Evolutionary conservation across 1,140 invertebrate species (phyloP).

Genomic region (Contarinia nasturtii): DNA sequence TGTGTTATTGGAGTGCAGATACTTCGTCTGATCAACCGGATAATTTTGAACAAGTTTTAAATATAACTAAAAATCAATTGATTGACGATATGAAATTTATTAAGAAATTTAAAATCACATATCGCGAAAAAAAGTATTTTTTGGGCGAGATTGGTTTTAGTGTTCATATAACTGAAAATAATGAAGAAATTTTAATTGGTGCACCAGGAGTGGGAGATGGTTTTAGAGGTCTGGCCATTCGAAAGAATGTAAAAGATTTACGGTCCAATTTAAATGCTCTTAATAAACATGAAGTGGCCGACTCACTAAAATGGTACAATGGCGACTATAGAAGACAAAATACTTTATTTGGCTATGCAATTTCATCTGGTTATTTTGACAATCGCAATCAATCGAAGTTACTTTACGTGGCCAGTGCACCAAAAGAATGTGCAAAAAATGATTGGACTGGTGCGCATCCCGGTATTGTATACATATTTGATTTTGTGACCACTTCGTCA

Average conservation of each 20-base stretch:
- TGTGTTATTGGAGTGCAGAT: conserved; percentile 12
- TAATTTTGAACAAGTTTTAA: neutral
- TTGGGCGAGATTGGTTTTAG: conserved; percentile 25
- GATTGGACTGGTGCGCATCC: no score
- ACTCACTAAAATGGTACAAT: neutral
- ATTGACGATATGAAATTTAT: neutral
- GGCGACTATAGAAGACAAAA: no score
- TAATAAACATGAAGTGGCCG: neutral
- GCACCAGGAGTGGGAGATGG: conserved; percentile 34
- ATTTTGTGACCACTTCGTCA: neutral
- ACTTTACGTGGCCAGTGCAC: conserved; percentile 6
- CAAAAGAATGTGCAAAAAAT: conserved; percentile 2
- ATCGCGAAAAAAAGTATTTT: conserved; percentile 12
- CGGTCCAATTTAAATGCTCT: neutral
- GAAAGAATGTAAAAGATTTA: neutral
- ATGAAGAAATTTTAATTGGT: conserved; percentile 25
- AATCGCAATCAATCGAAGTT: neutral
- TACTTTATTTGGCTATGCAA: conserved; percentile 4
- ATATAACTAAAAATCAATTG: neutral
- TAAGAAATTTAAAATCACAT: neutral
- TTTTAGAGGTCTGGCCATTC: conserved; percentile 9
- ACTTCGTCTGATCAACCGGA: neutral
- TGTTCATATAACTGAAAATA: conserved; percentile 16
- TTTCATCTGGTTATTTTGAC: conserved; percentile 1
- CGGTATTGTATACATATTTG: conserved; percentile 1